Evolutionary conservation across 2,888 invertebrate genomes (phyloP), one percentile per base, ranked within the genome.

Genomic region (Drosophila quinaria): DNA sequence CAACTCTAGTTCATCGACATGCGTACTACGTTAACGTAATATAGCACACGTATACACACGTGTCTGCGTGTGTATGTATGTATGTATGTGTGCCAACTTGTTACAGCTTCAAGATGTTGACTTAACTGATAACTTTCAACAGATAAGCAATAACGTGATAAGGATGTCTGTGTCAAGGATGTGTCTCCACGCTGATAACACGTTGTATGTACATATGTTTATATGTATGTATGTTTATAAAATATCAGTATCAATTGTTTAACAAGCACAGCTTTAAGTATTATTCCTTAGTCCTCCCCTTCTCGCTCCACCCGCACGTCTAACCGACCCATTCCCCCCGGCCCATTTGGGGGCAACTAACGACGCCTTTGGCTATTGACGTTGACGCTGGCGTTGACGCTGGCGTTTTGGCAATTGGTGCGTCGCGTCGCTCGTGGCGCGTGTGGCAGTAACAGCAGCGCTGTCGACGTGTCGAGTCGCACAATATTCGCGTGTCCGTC

Each of bases 381-480:
- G 60, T 59, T 41, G 60, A 5, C 65, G 66, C 19, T 56, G 25
- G 25, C 52, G 60, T 59, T 41, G 59, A 9, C 63, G 59, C 31
- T 70, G 65, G 49, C 76, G 69, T 58, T 58, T 64, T 72, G 56
- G 52, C 49, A 49, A 55, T 42, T 62, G 49, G 52, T 68, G 56
- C 58, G 64, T 73, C 66, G 66, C 31, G 31, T 49, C 49, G 47
- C 70, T 76, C 46, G 75, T 67, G 68, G 47, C 63, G 68, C 72
- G 71, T 62, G 71, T 62, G 79, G 67, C 82, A 81, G 81, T 82
- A 82, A 74, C 76, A 77, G 72, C 84, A 87, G 82, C 75, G 84
- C 87, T 73, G 84, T 87, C 78, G 81, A 84, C 84, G 89, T 86
- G 88, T 82, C 84, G 78, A 84, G 79, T 80, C 79, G 80, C 78